phyloP scores from a whole-genome alignment of 2,113 vertebrate genomes.

The Spizaetus ornatus region DNA sequence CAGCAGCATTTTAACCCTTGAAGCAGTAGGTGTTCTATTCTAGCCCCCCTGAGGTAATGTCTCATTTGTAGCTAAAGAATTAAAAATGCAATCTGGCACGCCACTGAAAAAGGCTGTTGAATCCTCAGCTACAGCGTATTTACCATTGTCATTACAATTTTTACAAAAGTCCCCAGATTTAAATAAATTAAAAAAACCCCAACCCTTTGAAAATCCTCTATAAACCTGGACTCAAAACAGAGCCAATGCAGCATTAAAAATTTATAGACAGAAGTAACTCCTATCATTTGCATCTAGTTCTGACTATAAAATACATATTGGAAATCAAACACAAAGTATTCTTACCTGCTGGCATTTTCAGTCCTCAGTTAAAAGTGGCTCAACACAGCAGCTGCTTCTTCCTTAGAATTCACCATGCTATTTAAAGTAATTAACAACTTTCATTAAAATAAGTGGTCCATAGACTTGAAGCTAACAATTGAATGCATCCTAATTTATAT shows the following conservation, averaged over 20 bases:
- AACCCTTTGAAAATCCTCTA: background rate
- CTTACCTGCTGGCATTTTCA: slow-evolving; percentile 85
- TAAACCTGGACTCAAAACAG: background rate
- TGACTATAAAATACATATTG: background rate
- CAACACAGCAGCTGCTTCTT: background rate
- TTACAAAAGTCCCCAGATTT: background rate
- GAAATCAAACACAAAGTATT: slow-evolving; percentile 5
- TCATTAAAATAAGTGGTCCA: background rate
- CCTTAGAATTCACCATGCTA: slow-evolving; percentile 47
- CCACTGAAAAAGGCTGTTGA: background rate
- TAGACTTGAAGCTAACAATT: background rate
- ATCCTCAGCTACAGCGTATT: background rate
- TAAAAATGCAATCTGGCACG: background rate
- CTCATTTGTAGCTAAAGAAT: background rate
- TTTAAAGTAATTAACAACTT: slow-evolving; percentile 15
- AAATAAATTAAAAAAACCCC: background rate
- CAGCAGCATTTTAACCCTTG: background rate
- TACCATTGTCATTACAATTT: background rate
- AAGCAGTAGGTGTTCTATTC: background rate
- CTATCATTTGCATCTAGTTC: background rate
- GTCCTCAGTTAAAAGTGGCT: background rate
- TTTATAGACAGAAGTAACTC: background rate
- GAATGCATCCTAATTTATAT: background rate
- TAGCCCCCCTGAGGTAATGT: background rate
- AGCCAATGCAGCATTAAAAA: background rate